Conservation (phyloP, 2,113 vertebrate species). For the Jaculus jaculus region DNA sequence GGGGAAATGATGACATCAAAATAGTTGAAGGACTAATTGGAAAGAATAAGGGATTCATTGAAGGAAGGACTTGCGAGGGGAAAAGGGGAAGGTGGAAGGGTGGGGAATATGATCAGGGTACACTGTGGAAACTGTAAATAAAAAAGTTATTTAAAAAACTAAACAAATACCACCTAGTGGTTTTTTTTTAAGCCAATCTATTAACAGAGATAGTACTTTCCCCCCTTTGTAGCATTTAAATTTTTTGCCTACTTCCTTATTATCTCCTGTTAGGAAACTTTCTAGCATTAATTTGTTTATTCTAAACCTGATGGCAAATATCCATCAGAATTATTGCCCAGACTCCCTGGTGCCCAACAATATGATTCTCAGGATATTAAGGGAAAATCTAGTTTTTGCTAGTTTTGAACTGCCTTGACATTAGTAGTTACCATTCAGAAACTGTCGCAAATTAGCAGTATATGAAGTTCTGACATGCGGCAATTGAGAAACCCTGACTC, state of each 20-base stretch:
- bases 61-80: too few species aligned
- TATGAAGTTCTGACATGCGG: conserved; percentile 48
- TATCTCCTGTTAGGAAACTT: conserved; percentile 59
- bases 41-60: too few species aligned
- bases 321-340: conserved; percentile 56
- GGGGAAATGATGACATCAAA: too few species aligned
- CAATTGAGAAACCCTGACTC: conserved; percentile 7
- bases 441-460: conserved; percentile 5
- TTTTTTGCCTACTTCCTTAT: conserved; percentile 71
- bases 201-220: background rate
- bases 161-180: too few species aligned
- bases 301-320: conserved; percentile 48
- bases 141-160: too few species aligned
- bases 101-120: too few species aligned
- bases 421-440: conserved; percentile 53
- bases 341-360: conserved; percentile 61
- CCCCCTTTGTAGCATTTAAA: conserved; percentile 31
- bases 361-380: conserved; percentile 53
- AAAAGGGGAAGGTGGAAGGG: too few species aligned
- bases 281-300: conserved; percentile 61
- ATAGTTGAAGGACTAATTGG: too few species aligned
- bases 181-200: background rate
- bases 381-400: conserved; percentile 61
- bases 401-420: conserved; percentile 66
- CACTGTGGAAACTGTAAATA: too few species aligned